Evolutionary conservation across 1,140 invertebrate genomes (phyloP).

Genomic region (Acarapis woodi): DNA sequence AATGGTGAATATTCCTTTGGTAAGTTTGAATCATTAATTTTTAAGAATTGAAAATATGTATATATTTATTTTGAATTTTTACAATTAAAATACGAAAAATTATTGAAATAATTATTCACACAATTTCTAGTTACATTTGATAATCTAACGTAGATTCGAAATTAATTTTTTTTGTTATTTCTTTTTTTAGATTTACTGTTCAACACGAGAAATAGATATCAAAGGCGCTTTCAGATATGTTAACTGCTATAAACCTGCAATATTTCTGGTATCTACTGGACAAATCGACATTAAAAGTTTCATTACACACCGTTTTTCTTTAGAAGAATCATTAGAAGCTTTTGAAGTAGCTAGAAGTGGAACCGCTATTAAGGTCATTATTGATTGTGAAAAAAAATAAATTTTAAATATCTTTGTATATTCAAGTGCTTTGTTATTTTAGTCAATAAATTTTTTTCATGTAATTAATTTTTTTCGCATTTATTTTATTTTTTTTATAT

Average conservation of each 20-base stretch:
- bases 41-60: too few species aligned
- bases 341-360: constrained; percentile 49
- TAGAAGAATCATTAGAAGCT: constrained; percentile 54
- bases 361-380: constrained; percentile 62
- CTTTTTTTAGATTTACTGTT: constrained; percentile 19
- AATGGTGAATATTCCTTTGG: too few species aligned
- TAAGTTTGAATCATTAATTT: too few species aligned
- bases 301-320: constrained; percentile 58
- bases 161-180: neutral
- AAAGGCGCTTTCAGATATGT: constrained; percentile 64
- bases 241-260: constrained; percentile 32
- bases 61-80: too few species aligned
- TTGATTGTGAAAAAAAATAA: constrained; percentile 16
- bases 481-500: too few species aligned
- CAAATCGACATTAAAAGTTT: constrained; percentile 56
- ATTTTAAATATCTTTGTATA: neutral
- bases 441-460: too few species aligned
- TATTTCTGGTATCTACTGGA: constrained; percentile 20
- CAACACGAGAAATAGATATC: constrained; percentile 61
- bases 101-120: too few species aligned
- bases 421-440: too few species aligned
- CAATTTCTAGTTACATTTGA: too few species aligned
- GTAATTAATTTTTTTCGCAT: too few species aligned
- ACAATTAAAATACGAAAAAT: too few species aligned
- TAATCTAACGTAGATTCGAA: too few species aligned